A percentile compares a stretch with the other conserved stretches of the same genome.
Evolutionary conservation across 2,888 invertebrate species (phyloP).

Genomic region (Rhorus exstirpatorius): DNA sequence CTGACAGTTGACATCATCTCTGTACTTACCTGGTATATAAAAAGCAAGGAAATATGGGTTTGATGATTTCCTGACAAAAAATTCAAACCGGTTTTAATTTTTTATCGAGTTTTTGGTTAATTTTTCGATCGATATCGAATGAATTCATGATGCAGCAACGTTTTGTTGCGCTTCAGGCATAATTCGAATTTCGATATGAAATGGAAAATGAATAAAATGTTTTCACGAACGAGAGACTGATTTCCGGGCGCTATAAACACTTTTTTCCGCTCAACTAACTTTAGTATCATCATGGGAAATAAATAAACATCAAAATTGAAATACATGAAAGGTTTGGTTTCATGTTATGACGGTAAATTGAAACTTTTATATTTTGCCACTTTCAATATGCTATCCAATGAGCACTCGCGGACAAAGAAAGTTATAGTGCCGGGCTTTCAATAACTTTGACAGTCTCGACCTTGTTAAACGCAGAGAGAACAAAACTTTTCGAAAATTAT

Average conservation of each 20-base stretch:
- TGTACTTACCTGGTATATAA: not conserved
- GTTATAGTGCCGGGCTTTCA: too few species aligned
- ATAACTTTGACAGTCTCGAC: too few species aligned
- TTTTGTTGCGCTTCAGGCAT: not conserved
- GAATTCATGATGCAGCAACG: not conserved
- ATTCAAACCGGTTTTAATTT: not conserved
- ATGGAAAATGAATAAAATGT: not conserved
- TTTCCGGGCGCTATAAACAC: not conserved
- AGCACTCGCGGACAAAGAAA: too few species aligned
- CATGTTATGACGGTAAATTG: too few species aligned
- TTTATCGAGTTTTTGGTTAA: not conserved
- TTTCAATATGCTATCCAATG: too few species aligned
- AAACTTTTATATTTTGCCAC: too few species aligned
- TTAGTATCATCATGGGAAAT: too few species aligned
- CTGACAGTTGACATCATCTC: not conserved
- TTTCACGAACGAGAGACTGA: not conserved
- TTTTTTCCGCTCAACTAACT: not conserved
- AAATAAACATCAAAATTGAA: too few species aligned
- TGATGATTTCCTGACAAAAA: not conserved
- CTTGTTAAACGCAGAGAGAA: too few species aligned
- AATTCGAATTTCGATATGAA: not conserved
- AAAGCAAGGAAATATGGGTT: not conserved
- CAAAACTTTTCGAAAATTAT: too few species aligned
- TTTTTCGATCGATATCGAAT: not conserved
- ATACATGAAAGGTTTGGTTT: too few species aligned